phyloP scores from a whole-genome alignment of 1,140 invertebrate genomes.

The Macrostomum lignano region DNA sequence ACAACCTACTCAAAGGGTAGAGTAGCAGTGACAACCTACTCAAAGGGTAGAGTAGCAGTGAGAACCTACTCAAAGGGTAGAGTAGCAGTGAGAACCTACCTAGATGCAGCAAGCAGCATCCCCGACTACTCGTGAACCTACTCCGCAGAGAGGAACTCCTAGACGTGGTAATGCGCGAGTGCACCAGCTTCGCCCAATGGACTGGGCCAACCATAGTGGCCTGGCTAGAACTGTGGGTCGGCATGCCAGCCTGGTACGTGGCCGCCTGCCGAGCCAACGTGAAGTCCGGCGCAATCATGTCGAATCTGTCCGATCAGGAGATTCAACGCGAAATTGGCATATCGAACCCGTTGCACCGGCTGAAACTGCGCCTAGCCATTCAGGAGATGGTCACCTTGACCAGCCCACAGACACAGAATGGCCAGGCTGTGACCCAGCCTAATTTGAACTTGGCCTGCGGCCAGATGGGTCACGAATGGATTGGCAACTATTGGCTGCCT shows the following conservation, averaged over 20 bases:
- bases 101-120: too few species aligned
- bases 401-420: constrained; percentile 63
- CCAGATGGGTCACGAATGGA: constrained; percentile 99
- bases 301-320: constrained; percentile 86
- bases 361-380: constrained; percentile 84
- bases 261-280: constrained; percentile 94
- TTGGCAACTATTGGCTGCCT: constrained; percentile 90
- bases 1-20: too few species aligned
- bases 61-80: too few species aligned
- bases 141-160: constrained; percentile 57
- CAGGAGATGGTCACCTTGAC: constrained; percentile 97
- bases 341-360: constrained; percentile 81
- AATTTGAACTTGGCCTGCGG: constrained; percentile 42
- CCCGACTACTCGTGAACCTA: too few species aligned
- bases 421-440: constrained; percentile 43
- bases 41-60: too few species aligned
- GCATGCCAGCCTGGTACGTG: constrained; percentile 99
- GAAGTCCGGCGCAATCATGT: constrained; percentile 98
- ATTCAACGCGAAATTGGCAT: constrained; percentile 96
- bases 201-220: constrained; percentile 97
- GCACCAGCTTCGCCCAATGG: constrained; percentile 93
- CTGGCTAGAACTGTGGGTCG: constrained; percentile 96
- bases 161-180: constrained; percentile 91
- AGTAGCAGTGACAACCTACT: too few species aligned
- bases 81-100: too few species aligned